Evolutionary conservation across 2,113 vertebrate species (phyloP).

Genomic region (Corythornis madagascariensis): DNA sequence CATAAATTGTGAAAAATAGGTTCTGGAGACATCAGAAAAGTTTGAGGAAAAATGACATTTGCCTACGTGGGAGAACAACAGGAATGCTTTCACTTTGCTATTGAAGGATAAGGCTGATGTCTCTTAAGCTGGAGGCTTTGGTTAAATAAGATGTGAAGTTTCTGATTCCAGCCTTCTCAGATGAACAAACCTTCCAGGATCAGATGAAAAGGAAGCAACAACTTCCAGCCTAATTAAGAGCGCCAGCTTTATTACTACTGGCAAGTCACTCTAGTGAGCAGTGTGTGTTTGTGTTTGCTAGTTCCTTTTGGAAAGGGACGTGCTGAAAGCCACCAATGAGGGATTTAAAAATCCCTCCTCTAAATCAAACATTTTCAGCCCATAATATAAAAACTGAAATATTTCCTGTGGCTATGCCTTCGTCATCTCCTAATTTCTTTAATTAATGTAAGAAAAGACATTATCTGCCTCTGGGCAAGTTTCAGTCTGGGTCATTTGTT

Average conservation of each 20-base stretch:
- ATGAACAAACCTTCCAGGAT: not conserved
- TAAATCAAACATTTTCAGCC: slow-evolving; percentile 33
- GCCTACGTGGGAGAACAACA: not conserved
- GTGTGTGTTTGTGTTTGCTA: not conserved
- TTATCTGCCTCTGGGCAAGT: slow-evolving; percentile 3
- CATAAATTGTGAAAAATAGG: slow-evolving; percentile 44
- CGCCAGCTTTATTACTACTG: not conserved
- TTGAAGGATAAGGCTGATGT: not conserved
- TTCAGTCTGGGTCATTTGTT: slow-evolving; percentile 35
- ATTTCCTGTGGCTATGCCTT: slow-evolving; percentile 9
- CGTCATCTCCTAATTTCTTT: slow-evolving; percentile 47
- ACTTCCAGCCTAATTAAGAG: not conserved
- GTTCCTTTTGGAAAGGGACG: not conserved
- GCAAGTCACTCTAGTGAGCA: not conserved
- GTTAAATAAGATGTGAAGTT: not conserved
- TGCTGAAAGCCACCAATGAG: not conserved
- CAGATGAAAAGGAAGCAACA: not conserved
- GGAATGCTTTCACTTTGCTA: not conserved
- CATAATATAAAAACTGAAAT: not conserved
- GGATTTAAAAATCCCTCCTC: slow-evolving; percentile 18
- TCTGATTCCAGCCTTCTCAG: not conserved
- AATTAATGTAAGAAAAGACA: slow-evolving; percentile 51
- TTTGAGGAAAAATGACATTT: slow-evolving; percentile 43
- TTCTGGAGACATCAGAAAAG: slow-evolving; percentile 5
- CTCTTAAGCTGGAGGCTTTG: not conserved